Conservation (phyloP, 2,888 invertebrate species). For the Chironomus tentans region DNA sequence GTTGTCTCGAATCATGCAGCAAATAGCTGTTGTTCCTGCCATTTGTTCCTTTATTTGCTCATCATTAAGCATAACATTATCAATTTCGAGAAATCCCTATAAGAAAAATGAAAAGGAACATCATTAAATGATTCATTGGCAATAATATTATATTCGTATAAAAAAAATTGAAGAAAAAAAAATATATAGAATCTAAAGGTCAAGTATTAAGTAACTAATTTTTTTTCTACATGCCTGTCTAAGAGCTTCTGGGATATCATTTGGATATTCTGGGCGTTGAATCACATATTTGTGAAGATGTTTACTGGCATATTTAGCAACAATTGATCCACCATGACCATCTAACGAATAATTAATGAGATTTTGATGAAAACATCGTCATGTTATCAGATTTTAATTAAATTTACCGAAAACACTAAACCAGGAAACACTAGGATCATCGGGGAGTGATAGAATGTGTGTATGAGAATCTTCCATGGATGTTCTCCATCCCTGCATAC, state of each 20-base stretch:
- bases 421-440: slow-evolving; percentile 86
- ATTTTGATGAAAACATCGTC: too few species aligned
- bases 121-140: not conserved
- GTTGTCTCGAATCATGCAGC: slow-evolving; percentile 73
- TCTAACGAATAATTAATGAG: slow-evolving; percentile 28
- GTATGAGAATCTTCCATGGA: slow-evolving; percentile 99
- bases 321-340: slow-evolving; percentile 62
- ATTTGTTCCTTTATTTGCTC: slow-evolving; percentile 81
- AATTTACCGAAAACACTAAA: slow-evolving; percentile 80
- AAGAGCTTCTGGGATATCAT: slow-evolving; percentile 74
- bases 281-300: slow-evolving; percentile 89
- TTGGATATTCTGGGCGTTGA: slow-evolving; percentile 69
- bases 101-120: slow-evolving; percentile 28
- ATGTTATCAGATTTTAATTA: not conserved
- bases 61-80: slow-evolving; percentile 86
- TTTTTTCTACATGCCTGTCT: slow-evolving; percentile 51
- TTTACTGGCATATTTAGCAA: slow-evolving; percentile 91
- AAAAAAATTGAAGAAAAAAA: slow-evolving; percentile 3
- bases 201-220: slow-evolving; percentile 7
- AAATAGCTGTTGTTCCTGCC: slow-evolving; percentile 90
- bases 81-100: slow-evolving; percentile 81
- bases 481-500: slow-evolving; percentile 99
- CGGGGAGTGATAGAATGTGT: slow-evolving; percentile 83
- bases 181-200: slow-evolving; percentile 9
- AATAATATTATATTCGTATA: not conserved